Evolutionary conservation across 2,113 vertebrate genomes (phyloP).

Genomic region (Cynoglossus semilaevis): DNA sequence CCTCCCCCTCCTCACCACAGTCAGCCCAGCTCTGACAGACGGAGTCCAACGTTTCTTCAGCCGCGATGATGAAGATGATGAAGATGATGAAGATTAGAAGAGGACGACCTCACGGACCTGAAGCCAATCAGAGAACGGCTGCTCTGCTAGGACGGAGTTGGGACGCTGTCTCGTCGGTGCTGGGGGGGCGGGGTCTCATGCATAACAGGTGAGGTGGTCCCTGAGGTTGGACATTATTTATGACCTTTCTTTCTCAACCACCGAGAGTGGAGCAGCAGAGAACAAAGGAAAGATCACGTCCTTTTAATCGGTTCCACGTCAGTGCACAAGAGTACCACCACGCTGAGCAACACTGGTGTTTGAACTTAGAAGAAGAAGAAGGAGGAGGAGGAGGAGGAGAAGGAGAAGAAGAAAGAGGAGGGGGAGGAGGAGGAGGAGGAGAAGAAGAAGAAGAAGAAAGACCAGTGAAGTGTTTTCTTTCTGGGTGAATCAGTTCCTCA

Average conservation of each 20-base stretch:
- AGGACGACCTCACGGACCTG: constrained; percentile 48
- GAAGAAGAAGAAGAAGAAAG: too few relatives aligned
- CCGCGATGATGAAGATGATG: too few relatives aligned
- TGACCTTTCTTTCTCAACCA: constrained; percentile 3
- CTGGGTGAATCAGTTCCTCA: too few relatives aligned
- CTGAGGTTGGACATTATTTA: constrained; percentile 43
- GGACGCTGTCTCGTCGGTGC: constrained; percentile 5
- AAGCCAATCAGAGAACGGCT: constrained; percentile 28
- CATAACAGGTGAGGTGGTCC: constrained; percentile 52
- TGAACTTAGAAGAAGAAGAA: too few relatives aligned
- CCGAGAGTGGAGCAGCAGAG: constrained; percentile 8
- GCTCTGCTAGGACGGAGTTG: constrained; percentile 5
- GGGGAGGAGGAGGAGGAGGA: too few relatives aligned
- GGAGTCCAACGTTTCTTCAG: constrained; percentile 44
- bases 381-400: too few relatives aligned
- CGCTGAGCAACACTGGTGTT: too few relatives aligned
- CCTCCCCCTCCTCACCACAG: constrained; percentile 34
- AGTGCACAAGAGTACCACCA: too few relatives aligned
- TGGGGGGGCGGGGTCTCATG: constrained; percentile 52
- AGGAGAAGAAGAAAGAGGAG: too few relatives aligned
- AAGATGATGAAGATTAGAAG: constrained; percentile 45
- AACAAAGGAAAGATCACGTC: too few relatives aligned
- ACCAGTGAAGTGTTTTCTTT: too few relatives aligned
- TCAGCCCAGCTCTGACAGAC: constrained; percentile 41
- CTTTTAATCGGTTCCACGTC: too few relatives aligned